phyloP scores from a whole-genome alignment of 1,140 invertebrate genomes.

The Drosophila simulans region DNA sequence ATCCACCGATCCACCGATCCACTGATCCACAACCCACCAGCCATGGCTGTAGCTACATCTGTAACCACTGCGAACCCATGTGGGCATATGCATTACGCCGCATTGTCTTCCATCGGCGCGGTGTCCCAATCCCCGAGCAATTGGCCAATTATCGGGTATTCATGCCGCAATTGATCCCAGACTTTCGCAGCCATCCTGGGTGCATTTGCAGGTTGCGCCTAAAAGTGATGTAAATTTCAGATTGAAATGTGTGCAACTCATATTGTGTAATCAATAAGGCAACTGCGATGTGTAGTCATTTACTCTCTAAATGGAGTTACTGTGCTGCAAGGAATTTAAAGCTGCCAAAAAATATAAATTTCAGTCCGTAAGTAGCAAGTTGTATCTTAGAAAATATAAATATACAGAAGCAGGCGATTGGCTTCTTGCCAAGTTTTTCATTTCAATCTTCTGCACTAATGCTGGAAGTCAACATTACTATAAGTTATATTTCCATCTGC shows the following conservation, averaged over 20 bases:
- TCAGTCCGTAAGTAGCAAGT: too few relatives aligned
- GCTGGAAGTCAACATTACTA: too few relatives aligned
- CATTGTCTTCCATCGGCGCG: constrained; percentile 3
- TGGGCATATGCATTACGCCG: constrained; percentile 24
- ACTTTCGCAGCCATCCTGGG: constrained; percentile 23
- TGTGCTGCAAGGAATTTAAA: too few relatives aligned
- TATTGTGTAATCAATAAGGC: constrained; percentile 16
- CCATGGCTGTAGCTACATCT: not conserved
- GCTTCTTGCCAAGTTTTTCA: too few relatives aligned
- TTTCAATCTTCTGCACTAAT: too few relatives aligned
- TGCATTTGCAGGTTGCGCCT: constrained; percentile 19
- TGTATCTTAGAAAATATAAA: too few relatives aligned
- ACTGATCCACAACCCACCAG: not conserved
- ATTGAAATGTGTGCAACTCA: constrained; percentile 22
- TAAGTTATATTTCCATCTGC: too few relatives aligned
- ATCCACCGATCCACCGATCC: not conserved
- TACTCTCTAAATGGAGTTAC: not conserved
- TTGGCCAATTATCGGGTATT: constrained; percentile 47
- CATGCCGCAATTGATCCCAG: constrained; percentile 35
- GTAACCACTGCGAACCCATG: constrained; percentile 7
- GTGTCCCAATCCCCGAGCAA: constrained; percentile 47
- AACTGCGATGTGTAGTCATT: not conserved
- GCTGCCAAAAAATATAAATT: not conserved
- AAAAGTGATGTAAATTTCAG: constrained; percentile 31
- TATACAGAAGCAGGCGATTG: too few relatives aligned